Conservation (phyloP, 2,888 invertebrate genomes). For the Lingula anatina region DNA sequence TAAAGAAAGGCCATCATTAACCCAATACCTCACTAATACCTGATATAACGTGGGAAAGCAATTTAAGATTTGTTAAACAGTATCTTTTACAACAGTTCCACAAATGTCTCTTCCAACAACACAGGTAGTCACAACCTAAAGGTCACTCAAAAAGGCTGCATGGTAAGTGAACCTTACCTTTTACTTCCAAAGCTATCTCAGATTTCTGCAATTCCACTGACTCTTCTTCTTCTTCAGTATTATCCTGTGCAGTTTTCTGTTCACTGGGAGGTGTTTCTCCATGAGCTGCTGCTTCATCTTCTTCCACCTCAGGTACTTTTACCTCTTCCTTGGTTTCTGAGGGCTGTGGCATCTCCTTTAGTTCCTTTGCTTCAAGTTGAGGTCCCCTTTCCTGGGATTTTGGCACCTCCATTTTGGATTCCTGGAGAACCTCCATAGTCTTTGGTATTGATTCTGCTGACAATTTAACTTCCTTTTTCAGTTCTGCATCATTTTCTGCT, state of each 20-base stretch:
- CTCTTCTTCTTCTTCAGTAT: constrained; percentile 1
- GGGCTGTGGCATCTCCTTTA: too few relatives aligned
- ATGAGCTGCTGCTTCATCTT: constrained; percentile 6
- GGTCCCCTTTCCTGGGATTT: too few relatives aligned
- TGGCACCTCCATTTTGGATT: constrained; percentile 2
- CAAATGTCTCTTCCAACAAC: background rate
- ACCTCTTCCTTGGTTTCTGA: background rate
- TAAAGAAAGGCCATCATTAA: too few relatives aligned
- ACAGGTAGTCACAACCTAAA: too few relatives aligned
- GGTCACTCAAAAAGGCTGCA: too few relatives aligned
- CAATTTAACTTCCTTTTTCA: constrained; percentile 2
- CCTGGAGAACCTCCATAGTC: constrained; percentile 3
- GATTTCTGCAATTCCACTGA: constrained; percentile 3
- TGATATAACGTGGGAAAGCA: too few relatives aligned
- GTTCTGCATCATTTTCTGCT: background rate
- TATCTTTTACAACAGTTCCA: too few relatives aligned
- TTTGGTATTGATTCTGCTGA: constrained; percentile 1
- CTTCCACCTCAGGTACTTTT: constrained; percentile 3
- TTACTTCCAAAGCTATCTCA: background rate
- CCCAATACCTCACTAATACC: too few relatives aligned
- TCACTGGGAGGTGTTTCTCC: constrained; percentile 6
- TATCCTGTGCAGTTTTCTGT: constrained; percentile 3
- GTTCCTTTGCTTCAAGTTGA: too few relatives aligned
- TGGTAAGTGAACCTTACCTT: background rate
- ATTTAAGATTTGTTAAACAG: too few relatives aligned